Evolutionary conservation across 2,888 invertebrate species (phyloP), one percentile per base, ranked within the genome.

Genomic region (Globia sparganii): DNA sequence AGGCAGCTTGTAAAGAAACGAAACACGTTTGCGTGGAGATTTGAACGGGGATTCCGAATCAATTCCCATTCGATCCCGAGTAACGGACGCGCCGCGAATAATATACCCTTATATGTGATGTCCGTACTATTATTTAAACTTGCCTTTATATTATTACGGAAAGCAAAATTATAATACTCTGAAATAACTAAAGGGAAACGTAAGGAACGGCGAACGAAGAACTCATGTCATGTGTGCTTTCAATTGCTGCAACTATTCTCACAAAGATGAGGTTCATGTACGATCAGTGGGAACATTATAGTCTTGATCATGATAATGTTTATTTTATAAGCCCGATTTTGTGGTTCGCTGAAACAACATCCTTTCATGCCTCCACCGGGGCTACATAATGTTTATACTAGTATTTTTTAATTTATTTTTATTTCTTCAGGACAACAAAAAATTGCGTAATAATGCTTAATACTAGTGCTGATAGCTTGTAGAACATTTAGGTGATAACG

Each of bases 1-100:
- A 75, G 58, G 64, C 72, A 46, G 65, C 75, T 80, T 72, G 74
- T 81, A 78, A 82, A 74, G 83, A 86, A 84, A 68, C 81, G 49
- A 71, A 78, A 87, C 90, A 89, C 91, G 90, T 90, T 84, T 81
- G 72, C 71, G 85, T 74, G 77, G 87, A 85, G 91, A 89, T 90
- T 89, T 88, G 83, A 81, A 72, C 83, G 79, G 40, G 88, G 89
- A 88, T 90, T 88, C 64, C 34, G 78, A 90, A 90, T 90, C 91
- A 90, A 90, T 90, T 90, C 88, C 83, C 71, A 83, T 88, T 82
- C 83, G 81, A 87, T 86, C 79, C 79, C 67, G 65, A 80, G 80
- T 75, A 70, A 68, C 77, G 79, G 86, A 90, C 89, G 87, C 88
- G 91, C 61, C 31, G 64, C 68, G 88, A 88, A 87, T 89, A 87